Base-by-base conservation (phyloP, 1,140 invertebrate species). In the Achroia grisella region DNA sequence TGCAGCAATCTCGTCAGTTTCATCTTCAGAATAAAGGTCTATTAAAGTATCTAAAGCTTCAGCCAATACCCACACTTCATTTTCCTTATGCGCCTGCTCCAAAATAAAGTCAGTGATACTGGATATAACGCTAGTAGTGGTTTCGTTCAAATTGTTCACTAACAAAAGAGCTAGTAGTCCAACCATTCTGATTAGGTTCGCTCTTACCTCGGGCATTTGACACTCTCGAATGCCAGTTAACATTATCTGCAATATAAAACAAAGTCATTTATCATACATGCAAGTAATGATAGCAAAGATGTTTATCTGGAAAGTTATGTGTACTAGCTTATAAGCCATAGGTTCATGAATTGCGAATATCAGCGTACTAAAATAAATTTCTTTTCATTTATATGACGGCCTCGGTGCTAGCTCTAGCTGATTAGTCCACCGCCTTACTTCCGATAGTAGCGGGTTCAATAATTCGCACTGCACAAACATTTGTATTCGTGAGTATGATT, bases 11-110 rank as follows among this genome's bases (percentile, higher is more conserved):
- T 66, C 50, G 70, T 94, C 90, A 36, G 91, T 90, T 56, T 92
- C 89, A 68, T 95, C 93, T 71, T 94, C 92, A 1, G 91, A 88
- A 77, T 92, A 94, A 31, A 94, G 87, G 72, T 95, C 93, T 77
- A 94, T 91, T 37, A 94, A 62, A 9, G 90, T 89, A 69, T 94
- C 93, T 10, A 94, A 69, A 10, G 91, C 88, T 79, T 95, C 93
- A 14, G 93, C 91, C 9, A 90, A 76, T 0, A 93, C 88, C 90
- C 91, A 92, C 2, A 92, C 86, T 53, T 91, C 89, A 8, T 69
- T 74, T 46, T 85, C 90, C 37, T 85, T 80, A 45, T 77, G 73
- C 62, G 86, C 82, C 64, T 86, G 71, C 2, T 89, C 84, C 13
- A 90, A 46, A 57, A 90, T 77, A 56, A 89, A 89, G 8, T 85